Conservation (phyloP, 2,113 vertebrate species). For the Etia nguti region DNA sequence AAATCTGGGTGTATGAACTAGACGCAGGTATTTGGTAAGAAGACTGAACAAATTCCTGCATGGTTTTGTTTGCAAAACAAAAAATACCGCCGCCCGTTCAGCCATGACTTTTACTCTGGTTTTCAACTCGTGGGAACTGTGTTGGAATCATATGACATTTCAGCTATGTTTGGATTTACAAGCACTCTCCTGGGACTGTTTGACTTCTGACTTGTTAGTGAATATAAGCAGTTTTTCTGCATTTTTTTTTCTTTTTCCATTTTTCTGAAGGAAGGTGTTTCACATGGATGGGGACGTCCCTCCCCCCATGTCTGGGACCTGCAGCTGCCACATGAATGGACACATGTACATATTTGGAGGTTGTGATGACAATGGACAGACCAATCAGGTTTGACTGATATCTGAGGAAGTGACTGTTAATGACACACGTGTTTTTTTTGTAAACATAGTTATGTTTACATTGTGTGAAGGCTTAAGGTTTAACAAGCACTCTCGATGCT, state of each 20-base stretch:
- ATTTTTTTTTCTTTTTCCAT: neutral
- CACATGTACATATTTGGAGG: constrained; percentile 90
- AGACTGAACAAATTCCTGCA: neutral
- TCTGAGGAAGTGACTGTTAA: neutral
- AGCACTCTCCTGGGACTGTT: neutral
- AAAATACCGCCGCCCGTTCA: neutral
- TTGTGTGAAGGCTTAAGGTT: neutral
- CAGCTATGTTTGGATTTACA: neutral
- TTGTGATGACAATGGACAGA: constrained; percentile 90
- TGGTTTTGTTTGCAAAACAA: neutral
- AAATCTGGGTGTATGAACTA: constrained; percentile 91
- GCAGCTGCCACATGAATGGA: constrained; percentile 82
- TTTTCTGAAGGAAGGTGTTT: constrained; percentile 80
- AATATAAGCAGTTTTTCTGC: neutral
- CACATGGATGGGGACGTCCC: constrained; percentile 85
- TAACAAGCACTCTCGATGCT: neutral
- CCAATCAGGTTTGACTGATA: constrained; percentile 78
- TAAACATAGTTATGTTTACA: neutral
- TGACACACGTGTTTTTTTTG: neutral
- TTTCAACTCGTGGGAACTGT: neutral
- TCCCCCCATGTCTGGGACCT: constrained; percentile 89
- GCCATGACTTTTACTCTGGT: neutral
- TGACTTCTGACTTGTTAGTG: neutral
- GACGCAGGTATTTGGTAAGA: constrained; percentile 86
- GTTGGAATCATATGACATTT: neutral